Conservation (phyloP, 2,888 invertebrate species). For the Ischnura elegans region DNA sequence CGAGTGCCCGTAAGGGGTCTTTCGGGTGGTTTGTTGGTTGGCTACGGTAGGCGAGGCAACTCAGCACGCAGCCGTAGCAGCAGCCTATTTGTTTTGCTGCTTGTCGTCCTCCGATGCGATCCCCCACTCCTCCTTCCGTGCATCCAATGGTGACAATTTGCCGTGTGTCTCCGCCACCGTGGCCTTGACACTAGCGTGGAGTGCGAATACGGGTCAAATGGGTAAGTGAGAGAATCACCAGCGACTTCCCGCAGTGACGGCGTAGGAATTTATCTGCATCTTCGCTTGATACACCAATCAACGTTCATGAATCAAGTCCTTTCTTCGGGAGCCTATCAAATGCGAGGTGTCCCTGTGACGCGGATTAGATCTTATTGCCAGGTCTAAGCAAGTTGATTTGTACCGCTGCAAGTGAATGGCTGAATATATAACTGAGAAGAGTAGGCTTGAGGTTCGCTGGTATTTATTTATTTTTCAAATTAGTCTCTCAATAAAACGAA, state of each 20-base stretch:
- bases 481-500: no score
- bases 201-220: background rate
- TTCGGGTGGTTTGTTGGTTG: background rate
- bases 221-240: background rate
- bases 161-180: background rate
- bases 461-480: no score
- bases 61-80: background rate
- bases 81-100: background rate
- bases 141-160: background rate
- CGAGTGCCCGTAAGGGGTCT: background rate
- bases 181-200: conserved; percentile 21
- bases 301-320: background rate
- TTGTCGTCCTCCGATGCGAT: background rate
- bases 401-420: no score
- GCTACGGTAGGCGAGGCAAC: background rate
- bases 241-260: background rate
- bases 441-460: no score
- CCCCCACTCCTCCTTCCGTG: background rate
- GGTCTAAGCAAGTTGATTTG: background rate
- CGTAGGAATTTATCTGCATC: background rate
- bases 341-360: background rate
- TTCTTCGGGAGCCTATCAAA: background rate
- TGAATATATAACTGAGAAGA: no score
- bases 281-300: background rate
- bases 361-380: background rate